Evolutionary conservation across 1,140 invertebrate species (phyloP).

Genomic region (Drosophila ogumai): DNA sequence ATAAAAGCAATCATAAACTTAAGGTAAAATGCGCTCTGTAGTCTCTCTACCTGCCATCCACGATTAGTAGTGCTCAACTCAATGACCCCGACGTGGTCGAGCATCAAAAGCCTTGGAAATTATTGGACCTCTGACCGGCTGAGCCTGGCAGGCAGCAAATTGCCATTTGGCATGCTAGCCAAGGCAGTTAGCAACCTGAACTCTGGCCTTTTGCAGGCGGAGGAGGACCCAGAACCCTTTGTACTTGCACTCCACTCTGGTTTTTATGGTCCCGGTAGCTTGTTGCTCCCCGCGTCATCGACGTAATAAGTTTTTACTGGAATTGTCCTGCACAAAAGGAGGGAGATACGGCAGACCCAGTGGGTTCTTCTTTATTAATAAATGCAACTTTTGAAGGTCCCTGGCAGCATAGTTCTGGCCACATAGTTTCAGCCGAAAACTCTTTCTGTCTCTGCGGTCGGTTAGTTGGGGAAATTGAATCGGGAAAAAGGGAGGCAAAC

Average conservation of each 20-base stretch:
- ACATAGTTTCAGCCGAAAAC: slow-evolving; percentile 51
- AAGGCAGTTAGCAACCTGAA: slow-evolving; percentile 45
- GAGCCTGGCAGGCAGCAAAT: slow-evolving; percentile 40
- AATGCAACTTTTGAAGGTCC: slow-evolving; percentile 44
- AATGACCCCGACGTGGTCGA: slow-evolving; percentile 26
- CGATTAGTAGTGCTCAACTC: slow-evolving; percentile 32
- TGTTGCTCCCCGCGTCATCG: slow-evolving; percentile 48
- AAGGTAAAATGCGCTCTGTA: not conserved
- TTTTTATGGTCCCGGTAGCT: slow-evolving; percentile 34
- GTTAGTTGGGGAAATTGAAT: slow-evolving; percentile 28
- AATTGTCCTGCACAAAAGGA: slow-evolving; percentile 65
- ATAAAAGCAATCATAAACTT: not conserved
- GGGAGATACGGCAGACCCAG: slow-evolving; percentile 8
- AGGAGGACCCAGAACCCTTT: slow-evolving; percentile 10
- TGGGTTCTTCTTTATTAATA: slow-evolving; percentile 64
- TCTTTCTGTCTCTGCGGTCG: slow-evolving; percentile 10
- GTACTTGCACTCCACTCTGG: slow-evolving; percentile 34
- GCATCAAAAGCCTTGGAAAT: slow-evolving; percentile 49
- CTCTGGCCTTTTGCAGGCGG: slow-evolving; percentile 36
- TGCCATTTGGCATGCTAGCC: slow-evolving; percentile 63
- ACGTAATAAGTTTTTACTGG: slow-evolving; percentile 76
- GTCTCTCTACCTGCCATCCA: slow-evolving; percentile 2
- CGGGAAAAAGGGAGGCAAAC: slow-evolving; percentile 21
- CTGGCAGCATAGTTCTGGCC: slow-evolving; percentile 19
- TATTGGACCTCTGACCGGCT: slow-evolving; percentile 49